These are phyloP conservation scores for Apis mellifera DNA, from an alignment of 1,140 invertebrate species.

Conservation along the genomic window Amel_HAv3.1 CM009933.2:10740001-10740500, in stretches of 20 bases:
- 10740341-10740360: constrained; percentile 13
- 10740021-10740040: too few relatives aligned
- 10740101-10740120: not conserved
- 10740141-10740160: not conserved
- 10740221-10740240: not conserved
- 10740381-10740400: not conserved
- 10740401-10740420: not conserved
- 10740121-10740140: not conserved
- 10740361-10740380: constrained; percentile 21
- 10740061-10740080: not conserved
- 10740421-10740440: too few relatives aligned
- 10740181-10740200: not conserved
- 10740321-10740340: not conserved
- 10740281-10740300: not conserved
- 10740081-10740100: not conserved
- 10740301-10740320: constrained; percentile 11
- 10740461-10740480: too few relatives aligned
- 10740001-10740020: too few relatives aligned
- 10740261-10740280: too few relatives aligned
- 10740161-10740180: not conserved
- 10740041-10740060: too few relatives aligned
- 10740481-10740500: too few relatives aligned
- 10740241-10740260: too few relatives aligned
- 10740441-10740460: too few relatives aligned
- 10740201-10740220: not conserved